phyloP scores from a whole-genome alignment of 2,113 vertebrate genomes.

The Conger conger region DNA sequence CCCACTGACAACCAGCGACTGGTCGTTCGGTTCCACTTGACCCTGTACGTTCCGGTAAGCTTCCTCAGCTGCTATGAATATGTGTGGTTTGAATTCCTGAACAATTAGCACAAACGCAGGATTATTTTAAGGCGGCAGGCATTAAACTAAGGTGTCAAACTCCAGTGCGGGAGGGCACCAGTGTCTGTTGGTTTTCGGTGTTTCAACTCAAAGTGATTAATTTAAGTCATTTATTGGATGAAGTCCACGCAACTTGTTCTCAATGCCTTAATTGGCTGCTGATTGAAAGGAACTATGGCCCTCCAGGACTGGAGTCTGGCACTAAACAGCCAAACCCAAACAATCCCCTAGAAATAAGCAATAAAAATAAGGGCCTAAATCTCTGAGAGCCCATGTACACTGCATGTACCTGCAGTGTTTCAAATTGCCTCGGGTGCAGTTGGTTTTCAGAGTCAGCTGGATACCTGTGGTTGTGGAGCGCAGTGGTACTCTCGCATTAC shows the following conservation, averaged over 20 bases:
- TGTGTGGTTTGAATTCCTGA: conserved; percentile 90
- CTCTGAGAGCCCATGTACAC: not conserved
- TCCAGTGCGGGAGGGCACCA: too few species aligned
- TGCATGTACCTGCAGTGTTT: too few species aligned
- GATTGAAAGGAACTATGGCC: too few species aligned
- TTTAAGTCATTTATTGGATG: too few species aligned
- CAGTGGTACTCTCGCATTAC: conserved; percentile 88
- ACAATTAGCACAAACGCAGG: conserved; percentile 7
- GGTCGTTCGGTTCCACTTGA: conserved; percentile 81
- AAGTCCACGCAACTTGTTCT: too few species aligned
- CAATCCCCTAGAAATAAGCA: not conserved
- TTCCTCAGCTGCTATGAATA: conserved; percentile 90
- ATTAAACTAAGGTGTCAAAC: too few species aligned
- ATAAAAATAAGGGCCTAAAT: not conserved
- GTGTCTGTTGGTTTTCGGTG: too few species aligned
- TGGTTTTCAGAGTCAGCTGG: not conserved
- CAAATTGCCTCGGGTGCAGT: not conserved
- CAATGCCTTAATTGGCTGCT: too few species aligned
- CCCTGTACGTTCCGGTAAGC: conserved; percentile 89
- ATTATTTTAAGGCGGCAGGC: not conserved
- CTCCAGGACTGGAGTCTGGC: too few species aligned
- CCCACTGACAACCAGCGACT: conserved; percentile 93
- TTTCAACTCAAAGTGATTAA: too few species aligned
- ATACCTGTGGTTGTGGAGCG: conserved; percentile 83
- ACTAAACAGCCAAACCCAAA: conserved; percentile 3